phyloP scores from a whole-genome alignment of 2,888 invertebrate species.

The Oscheius sp. region DNA sequence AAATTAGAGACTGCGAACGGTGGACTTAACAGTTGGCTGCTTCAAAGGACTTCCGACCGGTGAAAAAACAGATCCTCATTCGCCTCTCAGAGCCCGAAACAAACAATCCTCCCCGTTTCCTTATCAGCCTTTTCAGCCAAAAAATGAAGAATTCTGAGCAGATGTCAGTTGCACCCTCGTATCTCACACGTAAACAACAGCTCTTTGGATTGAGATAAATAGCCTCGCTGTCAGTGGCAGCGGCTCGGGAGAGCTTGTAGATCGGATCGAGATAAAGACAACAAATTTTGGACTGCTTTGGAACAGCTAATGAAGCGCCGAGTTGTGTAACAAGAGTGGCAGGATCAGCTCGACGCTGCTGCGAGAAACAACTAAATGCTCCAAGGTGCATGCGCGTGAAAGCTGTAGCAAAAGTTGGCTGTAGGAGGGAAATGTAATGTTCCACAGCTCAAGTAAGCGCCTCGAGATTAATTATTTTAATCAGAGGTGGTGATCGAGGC shows the following conservation, averaged over 20 bases:
- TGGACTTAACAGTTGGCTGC: neutral
- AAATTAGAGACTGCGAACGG: neutral
- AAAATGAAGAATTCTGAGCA: too few relatives aligned
- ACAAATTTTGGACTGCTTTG: slow-evolving; percentile 24
- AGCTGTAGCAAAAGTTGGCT: too few relatives aligned
- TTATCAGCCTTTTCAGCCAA: too few relatives aligned
- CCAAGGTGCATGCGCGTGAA: slow-evolving; percentile 5
- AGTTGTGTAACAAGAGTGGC: slow-evolving; percentile 36
- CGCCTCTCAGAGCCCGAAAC: too few relatives aligned
- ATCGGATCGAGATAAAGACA: neutral
- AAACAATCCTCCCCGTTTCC: too few relatives aligned
- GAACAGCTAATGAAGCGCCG: slow-evolving; percentile 30
- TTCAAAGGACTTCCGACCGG: neutral
- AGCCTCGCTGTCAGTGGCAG: neutral
- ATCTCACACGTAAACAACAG: slow-evolving; percentile 2
- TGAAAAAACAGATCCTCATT: neutral
- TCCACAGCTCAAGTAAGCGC: too few relatives aligned
- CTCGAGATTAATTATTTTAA: too few relatives aligned
- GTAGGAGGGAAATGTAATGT: too few relatives aligned
- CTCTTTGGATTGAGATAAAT: slow-evolving; percentile 20
- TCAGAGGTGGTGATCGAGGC: too few relatives aligned
- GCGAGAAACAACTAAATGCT: slow-evolving; percentile 21
- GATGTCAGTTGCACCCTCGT: too few relatives aligned
- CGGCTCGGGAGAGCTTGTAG: neutral
- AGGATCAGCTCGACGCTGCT: slow-evolving; percentile 23